Conservation (phyloP, 2,113 vertebrate species). For the Emydura subglobosa region DNA sequence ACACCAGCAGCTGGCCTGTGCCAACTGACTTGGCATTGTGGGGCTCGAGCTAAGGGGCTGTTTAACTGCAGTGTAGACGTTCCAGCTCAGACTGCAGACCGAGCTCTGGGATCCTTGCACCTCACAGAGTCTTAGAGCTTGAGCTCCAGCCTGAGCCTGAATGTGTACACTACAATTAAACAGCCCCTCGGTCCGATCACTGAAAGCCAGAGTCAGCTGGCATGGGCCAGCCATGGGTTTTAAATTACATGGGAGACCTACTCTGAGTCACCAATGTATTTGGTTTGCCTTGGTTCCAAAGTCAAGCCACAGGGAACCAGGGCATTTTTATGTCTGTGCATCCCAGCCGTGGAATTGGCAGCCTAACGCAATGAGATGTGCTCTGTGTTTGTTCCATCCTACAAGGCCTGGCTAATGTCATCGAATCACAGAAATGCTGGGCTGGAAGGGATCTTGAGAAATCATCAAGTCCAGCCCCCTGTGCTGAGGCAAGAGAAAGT, state of each 20-base stretch:
- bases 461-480: background rate
- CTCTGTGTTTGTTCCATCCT: background rate
- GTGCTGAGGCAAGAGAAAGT: background rate
- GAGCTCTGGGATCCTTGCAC: background rate
- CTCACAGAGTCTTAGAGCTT: background rate
- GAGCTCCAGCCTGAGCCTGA: background rate
- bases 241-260: too few species aligned
- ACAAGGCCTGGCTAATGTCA: background rate
- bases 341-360: slow-evolving; percentile 3
- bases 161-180: background rate
- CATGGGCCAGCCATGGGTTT: too few species aligned
- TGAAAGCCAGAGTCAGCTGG: background rate
- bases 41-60: background rate
- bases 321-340: background rate
- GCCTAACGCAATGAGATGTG: slow-evolving; percentile 2
- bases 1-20: background rate
- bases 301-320: background rate
- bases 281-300: slow-evolving; percentile 35
- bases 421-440: background rate
- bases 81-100: background rate
- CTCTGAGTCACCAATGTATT: background rate
- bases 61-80: background rate
- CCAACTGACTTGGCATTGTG: background rate
- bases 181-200: too few species aligned
- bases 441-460: background rate